These are phyloP conservation scores for Balanococcus diminutus DNA, from an alignment of 2,888 invertebrate species.

Conservation along the genomic window DNA sequence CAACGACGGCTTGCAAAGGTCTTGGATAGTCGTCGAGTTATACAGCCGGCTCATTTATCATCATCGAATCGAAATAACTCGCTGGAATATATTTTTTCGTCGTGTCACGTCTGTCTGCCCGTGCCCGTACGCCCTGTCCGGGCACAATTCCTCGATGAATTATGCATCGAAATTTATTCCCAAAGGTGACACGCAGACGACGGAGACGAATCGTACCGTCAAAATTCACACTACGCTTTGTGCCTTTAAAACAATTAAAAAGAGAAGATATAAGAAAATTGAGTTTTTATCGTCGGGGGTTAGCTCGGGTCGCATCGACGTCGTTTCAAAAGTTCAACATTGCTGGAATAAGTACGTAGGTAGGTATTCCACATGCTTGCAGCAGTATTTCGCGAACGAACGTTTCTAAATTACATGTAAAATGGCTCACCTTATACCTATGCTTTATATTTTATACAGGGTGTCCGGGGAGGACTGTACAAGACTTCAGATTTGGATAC, in stretches of 20 bases:
- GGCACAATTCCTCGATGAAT: not conserved
- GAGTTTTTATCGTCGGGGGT: not conserved
- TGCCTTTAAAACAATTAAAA: conserved; percentile 9
- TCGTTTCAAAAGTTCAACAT: not conserved
- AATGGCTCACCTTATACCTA: not conserved
- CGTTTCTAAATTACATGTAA: not conserved
- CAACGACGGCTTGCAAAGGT: not conserved
- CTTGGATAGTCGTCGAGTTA: not conserved
- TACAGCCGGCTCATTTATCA: conserved; percentile 2
- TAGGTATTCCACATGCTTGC: not conserved
- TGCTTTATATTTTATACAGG: too few species aligned
- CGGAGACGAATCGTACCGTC: not conserved
- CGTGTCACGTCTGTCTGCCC: not conserved
- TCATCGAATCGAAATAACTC: conserved; percentile 7
- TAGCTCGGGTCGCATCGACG: not conserved
- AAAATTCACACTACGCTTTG: not conserved
- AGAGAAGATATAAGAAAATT: not conserved
- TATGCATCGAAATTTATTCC: conserved; percentile 17
- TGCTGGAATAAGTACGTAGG: not conserved
- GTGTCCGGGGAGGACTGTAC: too few species aligned
- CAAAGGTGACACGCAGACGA: conserved; percentile 5
- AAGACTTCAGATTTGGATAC: too few species aligned
- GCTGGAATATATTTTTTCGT: not conserved
- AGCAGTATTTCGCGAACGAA: too few species aligned
- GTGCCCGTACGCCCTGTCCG: not conserved